phyloP scores from a whole-genome alignment of 1,140 invertebrate genomes.

The Diorhabda elongata region DNA sequence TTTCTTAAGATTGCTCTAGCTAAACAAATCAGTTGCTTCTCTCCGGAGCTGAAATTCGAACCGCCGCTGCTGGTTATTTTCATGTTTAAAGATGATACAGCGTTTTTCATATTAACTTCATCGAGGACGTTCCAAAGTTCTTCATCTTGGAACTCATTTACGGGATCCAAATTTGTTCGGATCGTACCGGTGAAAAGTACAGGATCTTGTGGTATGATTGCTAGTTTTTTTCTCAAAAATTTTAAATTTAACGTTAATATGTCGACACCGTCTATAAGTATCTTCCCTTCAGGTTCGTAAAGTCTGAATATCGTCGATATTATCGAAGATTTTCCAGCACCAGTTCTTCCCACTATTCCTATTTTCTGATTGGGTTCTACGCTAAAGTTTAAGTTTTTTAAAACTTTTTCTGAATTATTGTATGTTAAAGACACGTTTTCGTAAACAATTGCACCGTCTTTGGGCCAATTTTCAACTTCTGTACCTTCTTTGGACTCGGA shows the following conservation, averaged over 20 bases:
- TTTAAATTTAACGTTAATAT: constrained; percentile 58
- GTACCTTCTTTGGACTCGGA: constrained; percentile 69
- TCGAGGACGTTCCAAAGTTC: constrained; percentile 40
- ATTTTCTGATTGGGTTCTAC: constrained; percentile 61
- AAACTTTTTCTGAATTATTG: constrained; percentile 58
- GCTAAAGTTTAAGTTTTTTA: constrained; percentile 59
- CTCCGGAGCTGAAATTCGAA: constrained; percentile 75
- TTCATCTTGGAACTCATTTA: constrained; percentile 48
- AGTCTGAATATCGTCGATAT: constrained; percentile 70
- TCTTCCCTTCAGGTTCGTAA: constrained; percentile 54
- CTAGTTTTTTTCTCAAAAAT: constrained; percentile 53
- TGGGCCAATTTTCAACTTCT: constrained; percentile 58
- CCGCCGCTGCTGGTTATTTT: constrained; percentile 60
- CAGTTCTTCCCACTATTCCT: constrained; percentile 67
- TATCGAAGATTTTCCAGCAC: constrained; percentile 79
- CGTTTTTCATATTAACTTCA: constrained; percentile 25
- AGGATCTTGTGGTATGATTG: constrained; percentile 70
- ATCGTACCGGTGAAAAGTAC: constrained; percentile 59
- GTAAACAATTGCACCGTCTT: constrained; percentile 63
- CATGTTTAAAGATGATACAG: constrained; percentile 29
- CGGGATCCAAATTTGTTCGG: constrained; percentile 62
- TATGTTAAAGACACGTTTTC: constrained; percentile 64
- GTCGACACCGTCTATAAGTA: constrained; percentile 53
- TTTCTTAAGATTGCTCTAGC: constrained; percentile 69
- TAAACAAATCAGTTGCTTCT: constrained; percentile 74